A percentile compares a stretch with the other conserved stretches of the same genome.
Evolutionary conservation across 1,140 invertebrate genomes (phyloP).

Genomic region (Drosophila orosa): DNA sequence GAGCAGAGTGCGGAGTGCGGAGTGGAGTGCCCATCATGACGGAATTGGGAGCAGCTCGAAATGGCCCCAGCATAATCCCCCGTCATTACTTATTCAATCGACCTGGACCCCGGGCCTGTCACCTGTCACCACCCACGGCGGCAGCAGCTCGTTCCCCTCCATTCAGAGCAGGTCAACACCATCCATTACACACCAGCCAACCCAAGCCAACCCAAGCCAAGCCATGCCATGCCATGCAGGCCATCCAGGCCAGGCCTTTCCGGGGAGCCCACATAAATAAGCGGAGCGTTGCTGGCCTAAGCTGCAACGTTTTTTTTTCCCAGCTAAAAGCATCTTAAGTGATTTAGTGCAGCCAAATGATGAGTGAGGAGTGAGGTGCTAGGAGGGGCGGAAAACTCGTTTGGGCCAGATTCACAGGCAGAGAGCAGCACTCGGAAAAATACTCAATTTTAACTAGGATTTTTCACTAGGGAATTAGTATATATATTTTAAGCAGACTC

Average conservation of each 20-base stretch:
- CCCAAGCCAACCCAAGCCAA: slow-evolving; percentile 4
- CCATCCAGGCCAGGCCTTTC: slow-evolving; percentile 13
- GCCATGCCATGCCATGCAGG: slow-evolving; percentile 8
- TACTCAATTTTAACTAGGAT: background rate
- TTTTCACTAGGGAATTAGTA: background rate
- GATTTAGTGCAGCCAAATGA: slow-evolving; percentile 78
- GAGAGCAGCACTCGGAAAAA: slow-evolving; percentile 18
- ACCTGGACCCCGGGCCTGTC: slow-evolving; percentile 58
- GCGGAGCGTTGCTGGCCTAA: slow-evolving; percentile 58
- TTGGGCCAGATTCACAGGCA: slow-evolving; percentile 37
- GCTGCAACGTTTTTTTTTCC: slow-evolving; percentile 73
- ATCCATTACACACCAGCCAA: slow-evolving; percentile 62
- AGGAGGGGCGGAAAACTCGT: slow-evolving; percentile 26
- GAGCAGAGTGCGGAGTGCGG: slow-evolving; percentile 23
- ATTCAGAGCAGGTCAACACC: slow-evolving; percentile 72
- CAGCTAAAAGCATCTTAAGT: slow-evolving; percentile 81
- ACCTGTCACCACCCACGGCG: slow-evolving; percentile 57
- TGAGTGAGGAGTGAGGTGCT: slow-evolving; percentile 1
- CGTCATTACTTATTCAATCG: slow-evolving; percentile 72
- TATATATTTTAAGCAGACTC: too few species aligned
- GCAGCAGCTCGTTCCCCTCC: slow-evolving; percentile 17
- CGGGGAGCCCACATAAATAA: slow-evolving; percentile 64
- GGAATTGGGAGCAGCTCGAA: slow-evolving; percentile 37
- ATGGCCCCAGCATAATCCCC: slow-evolving; percentile 60
- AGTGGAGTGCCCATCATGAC: slow-evolving; percentile 21